Evolutionary conservation across 2,113 vertebrate genomes (phyloP), one percentile per base, ranked within the genome.

Genomic region (Ophiodon elongatus): DNA sequence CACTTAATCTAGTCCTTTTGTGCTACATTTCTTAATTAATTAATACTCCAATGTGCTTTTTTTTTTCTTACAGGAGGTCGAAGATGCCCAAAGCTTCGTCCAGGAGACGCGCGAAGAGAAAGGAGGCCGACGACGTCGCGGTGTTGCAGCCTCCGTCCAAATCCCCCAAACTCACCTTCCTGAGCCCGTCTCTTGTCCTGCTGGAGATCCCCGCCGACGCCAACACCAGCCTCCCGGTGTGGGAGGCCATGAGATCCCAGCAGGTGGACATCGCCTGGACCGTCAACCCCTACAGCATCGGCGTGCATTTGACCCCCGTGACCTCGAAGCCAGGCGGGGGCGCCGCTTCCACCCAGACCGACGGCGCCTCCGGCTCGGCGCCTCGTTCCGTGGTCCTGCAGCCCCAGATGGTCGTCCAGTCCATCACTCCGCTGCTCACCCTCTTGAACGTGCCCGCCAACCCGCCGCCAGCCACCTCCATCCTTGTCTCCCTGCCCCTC

Each of bases 191-290:
- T 11, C 68, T 56, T 3, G 47, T 92, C 31, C 47, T 91, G 0
- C 59, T 92, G 21, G 79, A 88, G n/a, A 71, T 94, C 1, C 89
- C 92, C 0, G 1, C 79, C 0, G 64, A 74, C 47, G 8, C 43
- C 50, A 67, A 88, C 86, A 79, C 39, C 79, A 84, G 62, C 56
- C 59, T 91, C 17, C 89, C 91, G 0, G 85, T 93, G 43, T 94
- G 93, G 93, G 80, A 91, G 2, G 79, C 82, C 37, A 4, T 93
- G 6, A 84, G 52, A 6, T 72, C 80, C 5, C 33, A 84, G 41
- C 76, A 88, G 54, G 73, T 85, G 2, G 59, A 78, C 5, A 11
- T 88, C 23, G 27, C 27, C 35, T 93, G 92, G 93, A 84, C 59
- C 4, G 27, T 79, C 45, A 57, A 70, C 10, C 90, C 92, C 5